These are phyloP conservation scores for Halichoerus grypus DNA, from an alignment of 2,113 vertebrate genomes.

Conservation along the genomic window DNA sequence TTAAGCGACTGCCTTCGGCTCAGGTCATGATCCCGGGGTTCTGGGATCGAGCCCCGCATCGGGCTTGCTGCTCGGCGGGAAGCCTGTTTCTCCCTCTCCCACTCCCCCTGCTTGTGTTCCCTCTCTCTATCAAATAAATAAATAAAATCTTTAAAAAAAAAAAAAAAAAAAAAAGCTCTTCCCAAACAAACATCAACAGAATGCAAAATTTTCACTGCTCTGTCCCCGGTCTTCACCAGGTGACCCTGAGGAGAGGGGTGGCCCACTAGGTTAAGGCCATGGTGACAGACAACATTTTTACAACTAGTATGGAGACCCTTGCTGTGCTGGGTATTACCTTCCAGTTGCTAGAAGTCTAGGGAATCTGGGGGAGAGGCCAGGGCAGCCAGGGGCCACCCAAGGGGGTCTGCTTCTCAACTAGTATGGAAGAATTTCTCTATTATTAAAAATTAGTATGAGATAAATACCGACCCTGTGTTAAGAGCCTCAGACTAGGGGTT, in stretches of 20 bases:
- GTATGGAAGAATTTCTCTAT: background rate
- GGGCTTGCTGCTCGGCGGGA: too few species aligned
- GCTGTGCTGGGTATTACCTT: background rate
- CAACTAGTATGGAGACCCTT: background rate
- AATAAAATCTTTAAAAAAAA: too few species aligned
- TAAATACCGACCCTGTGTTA: background rate
- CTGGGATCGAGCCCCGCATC: too few species aligned
- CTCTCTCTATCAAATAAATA: too few species aligned
- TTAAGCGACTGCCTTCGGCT: too few species aligned
- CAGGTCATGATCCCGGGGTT: too few species aligned
- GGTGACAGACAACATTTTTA: background rate
- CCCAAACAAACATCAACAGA: background rate
- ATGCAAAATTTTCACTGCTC: background rate
- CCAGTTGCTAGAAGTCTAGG: background rate
- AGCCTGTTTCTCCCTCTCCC: too few species aligned
- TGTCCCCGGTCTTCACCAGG: rapidly evolving
- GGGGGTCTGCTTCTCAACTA: background rate
- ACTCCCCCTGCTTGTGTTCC: too few species aligned
- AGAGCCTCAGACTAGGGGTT: background rate
- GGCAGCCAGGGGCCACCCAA: background rate
- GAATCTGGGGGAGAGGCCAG: too few species aligned
- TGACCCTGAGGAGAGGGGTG: background rate
- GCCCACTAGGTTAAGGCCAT: background rate
- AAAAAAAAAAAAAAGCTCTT: background rate
- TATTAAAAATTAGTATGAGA: background rate